Base-by-base conservation (phyloP, 2,888 invertebrate species). In the Salticus scenicus region DNA sequence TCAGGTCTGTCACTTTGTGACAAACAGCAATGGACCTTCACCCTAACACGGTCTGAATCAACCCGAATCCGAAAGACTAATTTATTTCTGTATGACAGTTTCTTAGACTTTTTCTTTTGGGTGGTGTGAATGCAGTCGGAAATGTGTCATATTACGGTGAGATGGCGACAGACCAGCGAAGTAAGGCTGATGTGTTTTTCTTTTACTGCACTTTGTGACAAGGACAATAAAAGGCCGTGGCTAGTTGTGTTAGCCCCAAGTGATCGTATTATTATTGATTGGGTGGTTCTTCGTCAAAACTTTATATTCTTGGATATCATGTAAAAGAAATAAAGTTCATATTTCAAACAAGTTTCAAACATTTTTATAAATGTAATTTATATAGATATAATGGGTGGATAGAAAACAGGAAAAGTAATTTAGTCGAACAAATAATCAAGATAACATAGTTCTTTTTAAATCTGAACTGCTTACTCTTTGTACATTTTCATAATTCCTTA, bases 41-140 rank as follows among this genome's bases (percentile, higher is more conserved):
- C 71, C 81, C 67, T n/a, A 71, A 66, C 72, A 72, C 72, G 76
- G 83, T 66, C 64, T 51, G 67, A 76, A 76, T 83, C 66, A 64
- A 76, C 71, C 82, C 31, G 72, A 83, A 76, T 83, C 82, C 76
- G 64, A 67, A 76, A 66, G 82, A 83, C 82, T 83, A 83, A 83
- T 83, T 83, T 83, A 83, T 83, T 83, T 83, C 76, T 37, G 42
- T 83, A 47, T 83, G 83, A 83, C 83, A 77, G 83, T 74, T 37
- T 24, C 51, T 4, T 20, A 17, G 7, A 0, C 24, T 4, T 30
- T 41, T 66, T 31, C 7, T 33, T 20, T 67, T 67, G 24, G 47
- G 71, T 47, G 27, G 24, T 33, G 24, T 63, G 27, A 63, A 28
- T 63, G 27, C 63, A 37, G 73, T 69, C 69, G 74, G 72, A 74